A percentile compares a stretch with the other conserved stretches of the same genome.
phyloP scores from a whole-genome alignment of 2,888 invertebrate genomes.

The Spodoptera exigua region DNA sequence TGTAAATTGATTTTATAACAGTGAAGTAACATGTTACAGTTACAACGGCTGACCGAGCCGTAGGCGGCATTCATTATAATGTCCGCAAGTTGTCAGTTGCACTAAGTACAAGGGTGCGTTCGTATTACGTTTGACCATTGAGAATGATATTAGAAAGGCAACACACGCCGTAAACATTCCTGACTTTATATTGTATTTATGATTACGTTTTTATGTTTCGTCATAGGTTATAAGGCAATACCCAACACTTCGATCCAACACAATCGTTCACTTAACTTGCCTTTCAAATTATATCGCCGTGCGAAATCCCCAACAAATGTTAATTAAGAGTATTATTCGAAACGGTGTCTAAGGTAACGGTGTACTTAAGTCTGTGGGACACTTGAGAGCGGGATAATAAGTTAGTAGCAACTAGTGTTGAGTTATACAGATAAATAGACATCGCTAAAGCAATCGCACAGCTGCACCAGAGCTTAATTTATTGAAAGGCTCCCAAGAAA shows the following conservation, averaged over 20 bases:
- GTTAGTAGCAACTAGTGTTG: slow-evolving; percentile 13
- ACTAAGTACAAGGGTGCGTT: slow-evolving; percentile 62
- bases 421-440: slow-evolving; percentile 34
- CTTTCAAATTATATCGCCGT: slow-evolving; percentile 61
- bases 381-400: slow-evolving; percentile 6
- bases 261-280: slow-evolving; percentile 22
- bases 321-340: slow-evolving; percentile 4
- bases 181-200: slow-evolving; percentile 58
- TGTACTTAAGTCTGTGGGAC: slow-evolving; percentile 6
- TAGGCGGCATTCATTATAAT: slow-evolving; percentile 50
- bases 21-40: slow-evolving; percentile 7
- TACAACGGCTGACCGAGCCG: slow-evolving; percentile 34
- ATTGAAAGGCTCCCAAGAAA: slow-evolving; percentile 35
- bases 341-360: slow-evolving; percentile 3
- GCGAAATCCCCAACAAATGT: slow-evolving; percentile 41
- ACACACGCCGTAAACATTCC: slow-evolving; percentile 66
- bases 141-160: slow-evolving; percentile 79
- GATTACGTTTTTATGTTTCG: slow-evolving; percentile 57
- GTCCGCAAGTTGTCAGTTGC: slow-evolving; percentile 49
- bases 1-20: slow-evolving; percentile 13
- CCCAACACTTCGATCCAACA: slow-evolving; percentile 27
- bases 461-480: slow-evolving; percentile 68
- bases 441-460: slow-evolving; percentile 84
- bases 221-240: slow-evolving; percentile 50
- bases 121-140: slow-evolving; percentile 64